Percentiles rank a stretch among this genome's conserved stretches.
Conservation (phyloP, 2,797 vertebrate species). For the Uromys caudimaculatus region DNA sequence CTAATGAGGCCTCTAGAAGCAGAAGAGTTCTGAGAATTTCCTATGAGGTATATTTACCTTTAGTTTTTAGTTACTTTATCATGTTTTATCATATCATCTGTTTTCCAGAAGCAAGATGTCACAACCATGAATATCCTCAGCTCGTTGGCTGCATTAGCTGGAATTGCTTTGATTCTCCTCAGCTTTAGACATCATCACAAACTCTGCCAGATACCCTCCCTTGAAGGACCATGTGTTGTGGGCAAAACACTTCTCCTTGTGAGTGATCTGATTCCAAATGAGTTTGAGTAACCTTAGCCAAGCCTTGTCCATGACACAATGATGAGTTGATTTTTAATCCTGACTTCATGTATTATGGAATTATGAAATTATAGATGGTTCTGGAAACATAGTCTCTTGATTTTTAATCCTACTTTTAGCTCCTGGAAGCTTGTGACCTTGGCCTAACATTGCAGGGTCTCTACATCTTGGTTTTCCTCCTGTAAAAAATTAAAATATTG, state of each 20-base stretch:
- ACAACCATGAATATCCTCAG: not conserved
- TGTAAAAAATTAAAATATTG: conserved; percentile 1
- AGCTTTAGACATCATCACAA: conserved; percentile 49
- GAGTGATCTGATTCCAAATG: conserved; percentile 31
- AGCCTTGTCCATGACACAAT: not conserved
- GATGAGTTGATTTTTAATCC: not conserved
- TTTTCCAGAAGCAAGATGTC: conserved; percentile 55
- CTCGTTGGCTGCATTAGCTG: not conserved
- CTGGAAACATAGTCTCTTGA: not conserved
- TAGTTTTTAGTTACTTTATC: not conserved
- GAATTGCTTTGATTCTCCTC: conserved; percentile 60
- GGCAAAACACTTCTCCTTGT: conserved; percentile 60
- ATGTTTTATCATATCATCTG: not conserved
- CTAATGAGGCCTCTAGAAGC: not conserved
- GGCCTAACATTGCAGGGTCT: not conserved
- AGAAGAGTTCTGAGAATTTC: not conserved
- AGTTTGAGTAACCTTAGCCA: not conserved
- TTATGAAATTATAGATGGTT: not conserved
- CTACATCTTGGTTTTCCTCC: not conserved
- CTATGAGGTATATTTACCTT: not conserved
- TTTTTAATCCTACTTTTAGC: not conserved
- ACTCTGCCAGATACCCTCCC: not conserved
- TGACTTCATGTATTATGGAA: not conserved
- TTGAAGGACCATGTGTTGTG: conserved; percentile 30
- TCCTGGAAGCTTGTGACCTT: not conserved